Percentiles rank a stretch among this genome's conserved stretches.
Conservation (phyloP, 2,797 vertebrate genomes). For the Acanthornis magna region DNA sequence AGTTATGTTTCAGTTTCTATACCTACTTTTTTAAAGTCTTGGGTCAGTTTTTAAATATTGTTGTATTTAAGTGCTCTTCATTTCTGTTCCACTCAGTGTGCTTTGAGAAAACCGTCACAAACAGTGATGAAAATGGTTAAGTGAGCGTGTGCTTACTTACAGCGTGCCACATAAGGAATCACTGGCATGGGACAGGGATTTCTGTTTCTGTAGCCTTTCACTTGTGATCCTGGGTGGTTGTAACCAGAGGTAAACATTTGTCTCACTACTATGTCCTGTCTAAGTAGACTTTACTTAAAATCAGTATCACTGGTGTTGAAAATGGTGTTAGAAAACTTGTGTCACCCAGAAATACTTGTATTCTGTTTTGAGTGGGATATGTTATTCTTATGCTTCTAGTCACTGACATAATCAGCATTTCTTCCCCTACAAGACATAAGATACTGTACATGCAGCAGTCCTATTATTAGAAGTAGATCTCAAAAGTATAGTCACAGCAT, state of each 20-base stretch:
- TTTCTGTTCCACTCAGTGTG: neutral
- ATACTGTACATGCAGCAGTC: neutral
- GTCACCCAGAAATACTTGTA: neutral
- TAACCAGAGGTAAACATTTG: neutral
- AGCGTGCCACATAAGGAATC: neutral
- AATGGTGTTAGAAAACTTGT: neutral
- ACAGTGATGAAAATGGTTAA: neutral
- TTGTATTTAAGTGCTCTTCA: neutral
- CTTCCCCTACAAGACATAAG: neutral
- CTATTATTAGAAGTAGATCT: constrained; percentile 1
- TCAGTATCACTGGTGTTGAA: neutral
- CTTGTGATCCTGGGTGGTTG: neutral
- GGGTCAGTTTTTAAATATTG: neutral
- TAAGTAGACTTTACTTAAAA: neutral
- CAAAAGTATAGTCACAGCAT: neutral
- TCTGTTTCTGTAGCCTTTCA: neutral
- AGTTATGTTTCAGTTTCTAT: neutral
- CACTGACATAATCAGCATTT: neutral
- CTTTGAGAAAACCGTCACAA: neutral
- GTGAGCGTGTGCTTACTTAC: neutral
- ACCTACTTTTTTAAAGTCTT: neutral
- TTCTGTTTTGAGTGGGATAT: neutral
- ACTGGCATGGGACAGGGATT: neutral
- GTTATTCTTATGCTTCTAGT: neutral
- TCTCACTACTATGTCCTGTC: neutral